These are phyloP conservation scores for Festucalex cinctus DNA, from an alignment of 2,113 vertebrate genomes.

Conservation along the genomic window DNA sequence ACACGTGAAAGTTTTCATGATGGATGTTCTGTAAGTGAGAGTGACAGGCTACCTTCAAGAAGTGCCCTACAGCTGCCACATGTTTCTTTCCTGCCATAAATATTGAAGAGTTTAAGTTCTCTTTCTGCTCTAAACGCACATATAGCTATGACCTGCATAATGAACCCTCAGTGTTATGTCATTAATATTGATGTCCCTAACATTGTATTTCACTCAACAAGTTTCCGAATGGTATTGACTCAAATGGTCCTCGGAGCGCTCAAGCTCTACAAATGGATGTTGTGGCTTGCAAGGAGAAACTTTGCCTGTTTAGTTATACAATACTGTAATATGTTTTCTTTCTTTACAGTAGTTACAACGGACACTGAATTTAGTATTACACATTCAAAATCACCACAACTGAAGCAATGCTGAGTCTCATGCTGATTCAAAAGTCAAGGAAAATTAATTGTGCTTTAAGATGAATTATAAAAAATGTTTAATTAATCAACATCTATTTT, in stretches of 20 bases:
- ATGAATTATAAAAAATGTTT: too few species aligned
- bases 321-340: not conserved
- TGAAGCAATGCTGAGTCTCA: too few species aligned
- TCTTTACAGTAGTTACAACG: not conserved
- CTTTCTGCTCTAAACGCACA: slow-evolving; percentile 33
- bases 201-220: slow-evolving; percentile 24
- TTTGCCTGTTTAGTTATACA: not conserved
- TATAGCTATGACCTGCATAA: slow-evolving; percentile 58
- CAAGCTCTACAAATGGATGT: slow-evolving; percentile 19
- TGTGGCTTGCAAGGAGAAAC: slow-evolving; percentile 2
- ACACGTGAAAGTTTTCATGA: not conserved
- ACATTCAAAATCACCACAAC: not conserved
- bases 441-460: too few species aligned
- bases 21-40: slow-evolving; percentile 10
- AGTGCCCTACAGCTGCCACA: slow-evolving; percentile 15
- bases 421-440: too few species aligned
- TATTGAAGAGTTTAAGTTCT: slow-evolving; percentile 37
- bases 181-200: slow-evolving; percentile 65
- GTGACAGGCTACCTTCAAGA: slow-evolving; percentile 36
- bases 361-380: not conserved
- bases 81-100: slow-evolving; percentile 43
- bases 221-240: slow-evolving; percentile 38
- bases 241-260: slow-evolving; percentile 16
- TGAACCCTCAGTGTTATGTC: slow-evolving; percentile 50
- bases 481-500: too few species aligned